Evolutionary conservation across 1,140 invertebrate genomes (phyloP).

Genomic region (Aphelinus certus): DNA sequence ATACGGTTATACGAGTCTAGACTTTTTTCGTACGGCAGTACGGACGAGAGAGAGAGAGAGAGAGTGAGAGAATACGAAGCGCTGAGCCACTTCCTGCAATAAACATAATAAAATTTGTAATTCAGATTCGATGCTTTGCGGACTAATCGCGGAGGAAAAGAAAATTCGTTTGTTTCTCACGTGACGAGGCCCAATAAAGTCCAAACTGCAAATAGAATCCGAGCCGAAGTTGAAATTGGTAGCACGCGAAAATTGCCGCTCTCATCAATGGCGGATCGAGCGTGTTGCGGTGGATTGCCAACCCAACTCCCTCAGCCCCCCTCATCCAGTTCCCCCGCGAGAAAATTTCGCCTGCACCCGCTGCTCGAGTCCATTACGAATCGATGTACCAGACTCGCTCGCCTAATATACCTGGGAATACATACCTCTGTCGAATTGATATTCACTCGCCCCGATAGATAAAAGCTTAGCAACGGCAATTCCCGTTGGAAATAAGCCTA

Average conservation of each 20-base stretch:
- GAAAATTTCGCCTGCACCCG: constrained; percentile 43
- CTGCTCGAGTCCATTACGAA: constrained; percentile 23
- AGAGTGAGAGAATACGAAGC: not conserved
- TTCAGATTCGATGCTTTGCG: constrained; percentile 25
- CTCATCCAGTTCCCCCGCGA: not conserved
- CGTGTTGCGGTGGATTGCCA: constrained; percentile 22
- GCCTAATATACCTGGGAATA: constrained; percentile 1
- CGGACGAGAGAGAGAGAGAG: no score
- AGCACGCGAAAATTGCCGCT: constrained; percentile 52
- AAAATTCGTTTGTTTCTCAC: constrained; percentile 47
- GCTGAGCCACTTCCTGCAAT: constrained; percentile 8
- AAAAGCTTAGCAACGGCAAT: no score
- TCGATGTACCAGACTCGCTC: not conserved
- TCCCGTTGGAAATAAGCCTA: no score
- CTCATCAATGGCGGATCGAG: constrained; percentile 46
- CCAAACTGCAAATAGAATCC: constrained; percentile 58
- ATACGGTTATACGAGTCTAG: no score
- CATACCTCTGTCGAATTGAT: no score
- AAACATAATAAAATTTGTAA: constrained; percentile 35
- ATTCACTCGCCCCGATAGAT: no score
- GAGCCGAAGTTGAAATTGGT: constrained; percentile 48
- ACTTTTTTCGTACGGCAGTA: not conserved
- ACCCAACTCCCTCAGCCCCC: not conserved
- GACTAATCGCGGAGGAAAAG: constrained; percentile 12
- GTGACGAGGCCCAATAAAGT: constrained; percentile 61